Base-by-base conservation (phyloP, 1,140 invertebrate species). In the Hylaeus anthracinus region DNA sequence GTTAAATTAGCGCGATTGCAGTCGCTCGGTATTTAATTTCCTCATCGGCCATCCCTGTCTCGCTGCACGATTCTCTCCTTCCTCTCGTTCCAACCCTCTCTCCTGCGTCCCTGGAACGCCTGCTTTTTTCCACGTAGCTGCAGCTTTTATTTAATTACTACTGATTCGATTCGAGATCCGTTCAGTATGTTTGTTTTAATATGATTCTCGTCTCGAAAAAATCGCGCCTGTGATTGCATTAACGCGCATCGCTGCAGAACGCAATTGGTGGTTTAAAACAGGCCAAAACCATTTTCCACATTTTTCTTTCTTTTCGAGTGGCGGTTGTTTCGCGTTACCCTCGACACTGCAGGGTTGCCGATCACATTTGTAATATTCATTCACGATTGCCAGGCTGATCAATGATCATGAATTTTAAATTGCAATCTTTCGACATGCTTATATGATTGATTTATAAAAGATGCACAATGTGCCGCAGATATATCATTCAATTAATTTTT, bases 1-100 rank as follows among this genome's bases (percentile, higher is more conserved):
- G 78, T 80, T 80, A 80, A 80, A 80, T 80, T 80, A 80, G 79
- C 79, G n/a, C 79, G 64, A 80, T 80, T 67, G 69, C 63, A 75
- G 64, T 69, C 72, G 63, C 37, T 43, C 63, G 78, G 71, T 69
- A 74, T 80, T 80, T 80, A 74, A 80, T 81, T 81, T 81, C 66
- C 73, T 81, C 72, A 56, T 76, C 64, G 66, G 45, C 14, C 39
- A 41, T 63, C 79, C 43, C 55, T 37, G 56, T 55, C 43, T n/a
- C 39, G 14, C 64, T 26, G 45, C 45, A 8, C 43, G 15, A 55
- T 66, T 48, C 66, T 39, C n/a, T 48, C 65, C 55, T 63, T 56
- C 26, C 45, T 37, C 45, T 26, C 10, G 5, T 39, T 12, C 37
- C 60, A 5, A 9, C 8, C 37, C 60, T 37, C 39, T 41, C 39